These are phyloP conservation scores for Agrotis segetum DNA, from an alignment of 2,888 invertebrate species.

Conservation along the genomic window DNA sequence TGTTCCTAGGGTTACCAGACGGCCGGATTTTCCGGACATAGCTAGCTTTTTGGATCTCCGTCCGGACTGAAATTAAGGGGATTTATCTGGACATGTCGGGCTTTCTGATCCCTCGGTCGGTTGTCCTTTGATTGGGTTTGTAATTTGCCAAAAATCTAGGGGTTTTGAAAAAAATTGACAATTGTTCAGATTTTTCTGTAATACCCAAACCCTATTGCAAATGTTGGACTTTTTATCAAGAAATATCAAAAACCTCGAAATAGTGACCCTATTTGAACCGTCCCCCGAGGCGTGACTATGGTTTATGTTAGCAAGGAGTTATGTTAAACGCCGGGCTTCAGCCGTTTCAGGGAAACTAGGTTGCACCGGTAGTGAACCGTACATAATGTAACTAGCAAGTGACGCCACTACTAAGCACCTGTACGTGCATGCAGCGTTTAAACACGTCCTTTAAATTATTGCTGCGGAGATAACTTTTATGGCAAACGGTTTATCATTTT, in stretches of 20 bases:
- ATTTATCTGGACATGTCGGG: too few relatives aligned
- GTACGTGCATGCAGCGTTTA: constrained; percentile 38
- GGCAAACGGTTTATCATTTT: constrained; percentile 31
- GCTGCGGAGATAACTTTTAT: constrained; percentile 40
- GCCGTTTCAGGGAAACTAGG: constrained; percentile 58
- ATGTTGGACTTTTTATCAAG: too few relatives aligned
- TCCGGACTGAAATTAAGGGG: too few relatives aligned
- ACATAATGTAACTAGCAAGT: constrained; percentile 52
- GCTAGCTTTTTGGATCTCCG: too few relatives aligned
- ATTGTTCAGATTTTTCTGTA: too few relatives aligned
- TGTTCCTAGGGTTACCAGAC: constrained; percentile 11
- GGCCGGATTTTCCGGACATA: too few relatives aligned
- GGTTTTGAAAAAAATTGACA: too few relatives aligned
- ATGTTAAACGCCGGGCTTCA: constrained; percentile 55
- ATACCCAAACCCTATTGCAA: too few relatives aligned
- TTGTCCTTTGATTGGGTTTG: too few relatives aligned
- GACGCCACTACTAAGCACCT: constrained; percentile 50
- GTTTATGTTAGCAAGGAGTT: constrained; percentile 62
- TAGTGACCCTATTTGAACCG: neutral
- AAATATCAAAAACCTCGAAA: too few relatives aligned
- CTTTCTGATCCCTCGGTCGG: too few relatives aligned
- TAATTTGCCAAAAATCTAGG: too few relatives aligned
- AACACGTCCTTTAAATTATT: constrained; percentile 47
- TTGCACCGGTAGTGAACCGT: constrained; percentile 56
- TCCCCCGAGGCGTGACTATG: constrained; percentile 54